Base-by-base conservation (phyloP, 2,888 invertebrate species). In the Plusia festucae region DNA sequence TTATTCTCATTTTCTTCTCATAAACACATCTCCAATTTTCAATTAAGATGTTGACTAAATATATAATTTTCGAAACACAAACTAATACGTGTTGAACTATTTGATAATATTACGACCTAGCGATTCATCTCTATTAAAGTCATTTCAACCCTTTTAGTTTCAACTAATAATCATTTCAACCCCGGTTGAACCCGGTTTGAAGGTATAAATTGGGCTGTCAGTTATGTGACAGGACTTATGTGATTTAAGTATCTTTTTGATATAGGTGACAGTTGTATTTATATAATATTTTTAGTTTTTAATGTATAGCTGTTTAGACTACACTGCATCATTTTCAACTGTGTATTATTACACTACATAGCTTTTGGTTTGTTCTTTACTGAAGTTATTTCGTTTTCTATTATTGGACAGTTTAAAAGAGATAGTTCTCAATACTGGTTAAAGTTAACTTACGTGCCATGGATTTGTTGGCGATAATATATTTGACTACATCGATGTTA, bases 161-260 rank as follows among this genome's bases (percentile, higher is more conserved):
- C 9, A 46, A 18, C 9, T 20, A 11, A 13, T 5, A 44, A 7
- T 20, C 8, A 49, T 11, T 40, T 49, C 11, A 44, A 44, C 18
- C 46, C 11, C 9, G 20, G 18, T 11, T n/a, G n/a, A n/a, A n/a
- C n/a, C 46, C 13, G 4, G 20, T 49, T 9, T 15, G 0, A 24
- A 13, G 9, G 34, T 15, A 54, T 22, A 54, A 20, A 15, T 4
- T 52, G 32, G 40, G 11, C 8, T 11, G 51, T 46, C 22, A 32
- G 27, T 59, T 18, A 40, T 27, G 66, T 74, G 66, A 46, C 60
- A 61, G 74, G 59, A 54, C 34, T 57, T 59, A 64, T 78, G 76
- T 76, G 78, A 78, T 76, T 70, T 78, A 70, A 66, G 59, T 78
- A 70, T 67, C 55, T 55, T 74, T 69, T 55, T 53, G 27, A 40